phyloP scores from a whole-genome alignment of 1,140 invertebrate genomes.

The Heliconius nattereri region DNA sequence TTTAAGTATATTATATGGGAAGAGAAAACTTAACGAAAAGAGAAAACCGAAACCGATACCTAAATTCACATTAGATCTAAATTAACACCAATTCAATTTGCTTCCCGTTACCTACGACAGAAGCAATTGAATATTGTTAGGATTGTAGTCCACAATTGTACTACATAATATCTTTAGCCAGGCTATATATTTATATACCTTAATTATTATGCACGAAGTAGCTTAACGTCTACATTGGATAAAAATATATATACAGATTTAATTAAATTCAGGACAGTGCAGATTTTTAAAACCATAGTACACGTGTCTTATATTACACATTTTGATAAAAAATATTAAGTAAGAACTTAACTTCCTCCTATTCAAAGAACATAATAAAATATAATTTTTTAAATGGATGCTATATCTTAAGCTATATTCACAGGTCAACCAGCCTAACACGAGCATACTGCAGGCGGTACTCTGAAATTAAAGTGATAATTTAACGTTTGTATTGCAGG shows the following conservation, averaged over 20 bases:
- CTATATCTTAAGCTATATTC: neutral
- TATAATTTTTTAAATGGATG: too few relatives aligned
- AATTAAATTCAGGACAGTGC: neutral
- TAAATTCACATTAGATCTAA: slow-evolving; percentile 4
- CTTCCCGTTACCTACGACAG: neutral
- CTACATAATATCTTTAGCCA: neutral
- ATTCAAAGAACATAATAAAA: too few relatives aligned
- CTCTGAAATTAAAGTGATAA: slow-evolving; percentile 60
- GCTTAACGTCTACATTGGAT: neutral
- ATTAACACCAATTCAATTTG: slow-evolving; percentile 28
- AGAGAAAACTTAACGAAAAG: too few relatives aligned
- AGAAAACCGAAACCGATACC: too few relatives aligned
- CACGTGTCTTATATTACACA: too few relatives aligned
- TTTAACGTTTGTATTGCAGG: slow-evolving; percentile 60
- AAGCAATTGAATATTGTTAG: neutral
- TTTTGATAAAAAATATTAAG: too few relatives aligned
- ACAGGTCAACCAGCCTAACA: slow-evolving; percentile 10
- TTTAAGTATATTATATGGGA: too few relatives aligned
- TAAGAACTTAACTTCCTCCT: too few relatives aligned
- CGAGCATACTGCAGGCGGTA: slow-evolving; percentile 46
- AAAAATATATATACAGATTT: neutral
- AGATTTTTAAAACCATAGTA: neutral
- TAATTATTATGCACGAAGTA: neutral
- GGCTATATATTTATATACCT: too few relatives aligned
- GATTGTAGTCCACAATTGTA: neutral